Percentiles rank a stretch among this genome's conserved stretches.
Conservation (phyloP, 1,140 invertebrate genomes). For the Nebria ingens region DNA sequence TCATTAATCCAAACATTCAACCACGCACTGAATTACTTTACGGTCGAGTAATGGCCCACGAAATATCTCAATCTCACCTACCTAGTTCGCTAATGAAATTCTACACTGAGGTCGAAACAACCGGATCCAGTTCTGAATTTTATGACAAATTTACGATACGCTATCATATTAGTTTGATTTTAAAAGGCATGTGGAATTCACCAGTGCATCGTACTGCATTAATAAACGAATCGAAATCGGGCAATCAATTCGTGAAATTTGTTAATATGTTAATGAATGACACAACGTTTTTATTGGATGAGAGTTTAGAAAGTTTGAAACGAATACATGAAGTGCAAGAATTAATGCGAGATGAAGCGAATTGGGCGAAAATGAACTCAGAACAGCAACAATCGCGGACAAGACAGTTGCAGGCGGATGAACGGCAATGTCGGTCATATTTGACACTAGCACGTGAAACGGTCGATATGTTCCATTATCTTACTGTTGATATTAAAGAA, state of each 20-base stretch:
- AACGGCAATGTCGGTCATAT: constrained; percentile 90
- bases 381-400: constrained; percentile 69
- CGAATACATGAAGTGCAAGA: constrained; percentile 93
- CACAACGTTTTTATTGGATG: constrained; percentile 93
- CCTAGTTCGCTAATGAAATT: constrained; percentile 93
- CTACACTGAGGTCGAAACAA: constrained; percentile 96
- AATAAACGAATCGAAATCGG: constrained; percentile 71
- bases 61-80: constrained; percentile 68
- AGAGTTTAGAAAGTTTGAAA: constrained; percentile 89
- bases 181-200: constrained; percentile 53
- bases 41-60: constrained; percentile 69
- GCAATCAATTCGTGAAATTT: constrained; percentile 94
- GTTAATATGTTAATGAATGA: constrained; percentile 99
- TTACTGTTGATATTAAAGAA: constrained; percentile 88
- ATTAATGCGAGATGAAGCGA: constrained; percentile 54
- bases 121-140: constrained; percentile 93
- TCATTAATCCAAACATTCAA: constrained; percentile 77
- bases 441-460: constrained; percentile 90
- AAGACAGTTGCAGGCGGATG: constrained; percentile 76
- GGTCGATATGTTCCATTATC: constrained; percentile 96
- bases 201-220: constrained; percentile 52
- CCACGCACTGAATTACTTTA: constrained; percentile 43
- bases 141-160: constrained; percentile 98
- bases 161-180: constrained; percentile 93
- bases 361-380: constrained; percentile 52